Percentiles rank a stretch among this genome's conserved stretches.
Evolutionary conservation across 2,888 invertebrate genomes (phyloP).

Genomic region (Polydrusus cervinus): DNA sequence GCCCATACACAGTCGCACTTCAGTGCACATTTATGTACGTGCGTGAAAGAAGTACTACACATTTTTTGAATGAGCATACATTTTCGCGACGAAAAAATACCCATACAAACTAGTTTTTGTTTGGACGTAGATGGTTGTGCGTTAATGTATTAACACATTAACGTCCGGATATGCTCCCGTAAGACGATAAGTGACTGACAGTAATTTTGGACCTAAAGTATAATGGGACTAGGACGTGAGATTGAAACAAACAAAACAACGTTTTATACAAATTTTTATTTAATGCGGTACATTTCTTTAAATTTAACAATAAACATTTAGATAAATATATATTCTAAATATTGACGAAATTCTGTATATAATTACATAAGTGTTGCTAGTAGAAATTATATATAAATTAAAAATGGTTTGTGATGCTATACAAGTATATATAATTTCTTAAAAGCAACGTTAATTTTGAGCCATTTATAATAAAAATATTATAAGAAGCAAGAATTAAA

Average conservation of each 20-base stretch:
- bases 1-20: too few species aligned
- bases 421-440: background rate
- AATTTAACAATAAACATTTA: slow-evolving; percentile 45
- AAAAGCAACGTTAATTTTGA: slow-evolving; percentile 2
- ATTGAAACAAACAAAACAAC: background rate
- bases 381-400: slow-evolving; percentile 9
- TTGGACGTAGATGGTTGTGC: too few species aligned
- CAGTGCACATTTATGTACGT: too few species aligned
- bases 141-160: too few species aligned
- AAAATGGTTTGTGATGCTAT: background rate
- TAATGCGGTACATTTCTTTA: slow-evolving; percentile 24
- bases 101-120: too few species aligned
- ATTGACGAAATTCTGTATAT: slow-evolving; percentile 39
- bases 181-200: too few species aligned
- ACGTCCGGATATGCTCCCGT: too few species aligned
- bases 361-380: background rate
- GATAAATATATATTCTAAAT: slow-evolving; percentile 41
- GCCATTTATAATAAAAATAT: slow-evolving; percentile 4
- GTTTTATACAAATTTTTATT: slow-evolving; percentile 40
- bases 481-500: background rate
- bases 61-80: too few species aligned
- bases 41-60: too few species aligned
- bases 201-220: too few species aligned
- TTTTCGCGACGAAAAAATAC: too few species aligned
- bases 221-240: too few species aligned